phyloP scores from a whole-genome alignment of 1,140 invertebrate species.

The Brachionus rotundiformis region DNA sequence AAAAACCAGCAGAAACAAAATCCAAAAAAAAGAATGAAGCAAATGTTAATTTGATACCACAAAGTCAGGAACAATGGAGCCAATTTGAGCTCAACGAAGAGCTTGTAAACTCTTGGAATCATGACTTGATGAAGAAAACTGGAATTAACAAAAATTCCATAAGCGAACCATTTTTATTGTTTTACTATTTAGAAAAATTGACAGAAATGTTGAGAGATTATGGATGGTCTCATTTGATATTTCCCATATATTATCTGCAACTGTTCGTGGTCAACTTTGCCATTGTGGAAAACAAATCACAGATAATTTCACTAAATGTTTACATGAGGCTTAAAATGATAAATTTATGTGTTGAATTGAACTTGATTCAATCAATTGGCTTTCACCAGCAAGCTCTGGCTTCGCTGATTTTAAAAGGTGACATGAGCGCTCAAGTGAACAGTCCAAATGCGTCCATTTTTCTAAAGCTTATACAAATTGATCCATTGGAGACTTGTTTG shows the following conservation, averaged over 20 bases:
- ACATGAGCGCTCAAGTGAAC: background rate
- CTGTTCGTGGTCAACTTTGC: conserved; percentile 32
- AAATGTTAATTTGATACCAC: background rate
- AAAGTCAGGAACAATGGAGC: conserved; percentile 28
- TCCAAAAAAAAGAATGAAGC: conserved; percentile 23
- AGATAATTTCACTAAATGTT: conserved; percentile 27
- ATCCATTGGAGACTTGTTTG: background rate
- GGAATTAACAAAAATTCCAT: conserved; percentile 33
- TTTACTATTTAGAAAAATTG: conserved; percentile 35
- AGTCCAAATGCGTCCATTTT: conserved; percentile 8
- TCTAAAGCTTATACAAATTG: conserved; percentile 36
- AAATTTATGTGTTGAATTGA: conserved; percentile 29
- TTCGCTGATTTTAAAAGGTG: background rate
- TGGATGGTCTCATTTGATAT: conserved; percentile 20
- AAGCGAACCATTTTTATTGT: conserved; percentile 24
- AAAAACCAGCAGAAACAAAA: conserved; percentile 8
- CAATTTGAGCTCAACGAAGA: conserved; percentile 25
- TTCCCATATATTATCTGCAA: conserved; percentile 38
- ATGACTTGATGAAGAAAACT: conserved; percentile 49
- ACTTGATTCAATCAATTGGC: conserved; percentile 34
- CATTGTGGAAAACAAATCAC: background rate
- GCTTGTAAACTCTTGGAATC: background rate
- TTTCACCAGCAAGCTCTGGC: conserved; percentile 41
- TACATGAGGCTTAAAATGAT: conserved; percentile 25
- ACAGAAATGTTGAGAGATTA: background rate